phyloP scores from a whole-genome alignment of 2,797 vertebrate species.

The Crenuchus spilurus region DNA sequence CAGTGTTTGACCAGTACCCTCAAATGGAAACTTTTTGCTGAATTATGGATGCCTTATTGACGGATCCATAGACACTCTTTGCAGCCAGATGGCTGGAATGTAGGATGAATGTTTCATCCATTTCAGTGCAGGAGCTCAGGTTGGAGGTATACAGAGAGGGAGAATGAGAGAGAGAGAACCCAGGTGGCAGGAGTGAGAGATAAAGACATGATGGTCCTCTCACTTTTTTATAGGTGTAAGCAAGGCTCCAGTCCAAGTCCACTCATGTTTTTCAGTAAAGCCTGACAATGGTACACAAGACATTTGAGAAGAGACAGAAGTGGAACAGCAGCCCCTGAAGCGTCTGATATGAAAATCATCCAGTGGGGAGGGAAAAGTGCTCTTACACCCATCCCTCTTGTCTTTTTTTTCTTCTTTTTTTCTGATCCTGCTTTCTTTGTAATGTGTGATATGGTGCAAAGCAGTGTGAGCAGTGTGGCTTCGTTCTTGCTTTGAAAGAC shows the following conservation, averaged over 20 bases:
- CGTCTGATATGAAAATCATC: constrained; percentile 52
- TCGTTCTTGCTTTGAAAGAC: constrained; percentile 39
- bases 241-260: constrained; percentile 16
- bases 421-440: constrained; percentile 31
- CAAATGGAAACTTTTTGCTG: constrained; percentile 1
- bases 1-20: constrained; percentile 1
- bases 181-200: not conserved
- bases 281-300: constrained; percentile 29
- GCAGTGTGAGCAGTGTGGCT: constrained; percentile 6
- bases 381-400: not conserved
- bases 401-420: not conserved
- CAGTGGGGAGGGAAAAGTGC: constrained; percentile 21
- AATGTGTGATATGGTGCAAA: constrained; percentile 22
- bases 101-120: constrained; percentile 24
- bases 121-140: not conserved
- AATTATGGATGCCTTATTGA: constrained; percentile 41
- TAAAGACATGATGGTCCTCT: constrained; percentile 1
- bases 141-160: constrained; percentile 4
- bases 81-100: constrained; percentile 17
- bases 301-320: constrained; percentile 28
- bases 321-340: constrained; percentile 27
- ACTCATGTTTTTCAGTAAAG: constrained; percentile 10
- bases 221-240: constrained; percentile 16
- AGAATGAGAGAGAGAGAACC: not conserved
- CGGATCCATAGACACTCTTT: constrained; percentile 11